These are phyloP conservation scores for Sturnus vulgaris DNA, from an alignment of 2,113 vertebrate species.

Conservation along the genomic window DNA sequence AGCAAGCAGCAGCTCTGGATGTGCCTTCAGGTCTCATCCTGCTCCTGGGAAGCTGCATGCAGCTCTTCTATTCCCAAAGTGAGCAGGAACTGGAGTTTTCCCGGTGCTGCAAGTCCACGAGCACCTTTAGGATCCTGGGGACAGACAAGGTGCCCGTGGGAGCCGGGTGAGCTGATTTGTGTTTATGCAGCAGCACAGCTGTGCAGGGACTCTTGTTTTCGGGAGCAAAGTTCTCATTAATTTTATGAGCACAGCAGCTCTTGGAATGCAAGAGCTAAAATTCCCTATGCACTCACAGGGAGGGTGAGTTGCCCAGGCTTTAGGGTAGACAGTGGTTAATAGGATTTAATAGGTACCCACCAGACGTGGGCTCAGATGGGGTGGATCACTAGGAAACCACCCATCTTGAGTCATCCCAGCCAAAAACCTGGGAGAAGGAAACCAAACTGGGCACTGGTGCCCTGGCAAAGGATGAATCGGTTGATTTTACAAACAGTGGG, in stretches of 20 bases:
- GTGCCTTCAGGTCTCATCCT: not conserved
- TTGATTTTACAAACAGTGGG: not conserved
- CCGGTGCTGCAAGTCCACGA: fast-evolving
- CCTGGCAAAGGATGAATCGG: slow-evolving; percentile 17
- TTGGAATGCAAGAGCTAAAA: not conserved
- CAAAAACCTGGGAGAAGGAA: not conserved
- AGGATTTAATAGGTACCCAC: not conserved
- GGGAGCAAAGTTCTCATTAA: not conserved
- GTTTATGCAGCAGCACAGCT: slow-evolving; percentile 22
- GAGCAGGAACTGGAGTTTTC: not conserved
- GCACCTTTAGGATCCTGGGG: fast-evolving
- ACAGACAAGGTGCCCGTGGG: not conserved
- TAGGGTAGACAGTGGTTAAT: not conserved
- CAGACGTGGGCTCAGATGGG: not conserved
- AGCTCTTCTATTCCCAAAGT: fast-evolving
- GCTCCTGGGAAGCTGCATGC: not conserved
- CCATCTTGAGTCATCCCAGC: not conserved
- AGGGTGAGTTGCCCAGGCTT: not conserved
- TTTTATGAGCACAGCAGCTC: not conserved
- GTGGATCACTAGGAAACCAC: not conserved
- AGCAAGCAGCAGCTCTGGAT: not conserved
- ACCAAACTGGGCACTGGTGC: not conserved
- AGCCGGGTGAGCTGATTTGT: fast-evolving
- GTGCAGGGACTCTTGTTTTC: not conserved
- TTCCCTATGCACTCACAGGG: not conserved